Percentiles rank a stretch among this genome's conserved stretches.
These are phyloP conservation scores for Chelonus formosanus DNA, from an alignment of 2,888 invertebrate genomes.

Conservation along the genomic window DNA sequence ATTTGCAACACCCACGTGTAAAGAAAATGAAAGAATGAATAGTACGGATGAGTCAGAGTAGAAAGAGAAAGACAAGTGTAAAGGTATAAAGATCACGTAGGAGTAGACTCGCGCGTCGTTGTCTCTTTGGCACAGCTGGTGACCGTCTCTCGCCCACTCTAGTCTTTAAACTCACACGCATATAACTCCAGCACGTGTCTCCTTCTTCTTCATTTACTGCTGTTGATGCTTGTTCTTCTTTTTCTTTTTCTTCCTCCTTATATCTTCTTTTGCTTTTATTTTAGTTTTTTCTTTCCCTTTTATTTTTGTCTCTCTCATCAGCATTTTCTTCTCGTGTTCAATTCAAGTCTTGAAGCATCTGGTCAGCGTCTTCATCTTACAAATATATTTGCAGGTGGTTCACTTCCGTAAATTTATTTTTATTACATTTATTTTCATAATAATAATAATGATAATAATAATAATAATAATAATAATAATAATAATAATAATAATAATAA, in stretches of 20 bases:
- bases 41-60: too few species aligned
- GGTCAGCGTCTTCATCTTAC: slow-evolving; percentile 25
- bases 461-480: too few species aligned
- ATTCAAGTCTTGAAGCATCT: slow-evolving; percentile 13
- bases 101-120: slow-evolving; percentile 12
- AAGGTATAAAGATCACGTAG: slow-evolving; percentile 18
- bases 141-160: slow-evolving; percentile 46
- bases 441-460: too few species aligned
- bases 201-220: too few species aligned
- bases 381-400: too few species aligned
- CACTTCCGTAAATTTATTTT: slow-evolving; percentile 3
- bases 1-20: too few species aligned
- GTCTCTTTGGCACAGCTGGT: slow-evolving; percentile 48
- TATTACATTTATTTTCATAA: neutral
- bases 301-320: slow-evolving; percentile 5
- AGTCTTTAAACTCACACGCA: slow-evolving; percentile 18
- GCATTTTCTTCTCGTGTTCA: slow-evolving; percentile 7
- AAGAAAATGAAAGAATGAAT: too few species aligned
- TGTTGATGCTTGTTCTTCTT: slow-evolving; percentile 1
- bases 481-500: too few species aligned
- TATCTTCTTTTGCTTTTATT: slow-evolving; percentile 23
- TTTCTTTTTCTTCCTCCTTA: slow-evolving; percentile 27
- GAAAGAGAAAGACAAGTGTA: neutral
- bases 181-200: slow-evolving; percentile 16
- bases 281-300: slow-evolving; percentile 26